These are phyloP conservation scores for Cairina moschata DNA, from an alignment of 2,113 vertebrate genomes.

Conservation along the genomic window DNA sequence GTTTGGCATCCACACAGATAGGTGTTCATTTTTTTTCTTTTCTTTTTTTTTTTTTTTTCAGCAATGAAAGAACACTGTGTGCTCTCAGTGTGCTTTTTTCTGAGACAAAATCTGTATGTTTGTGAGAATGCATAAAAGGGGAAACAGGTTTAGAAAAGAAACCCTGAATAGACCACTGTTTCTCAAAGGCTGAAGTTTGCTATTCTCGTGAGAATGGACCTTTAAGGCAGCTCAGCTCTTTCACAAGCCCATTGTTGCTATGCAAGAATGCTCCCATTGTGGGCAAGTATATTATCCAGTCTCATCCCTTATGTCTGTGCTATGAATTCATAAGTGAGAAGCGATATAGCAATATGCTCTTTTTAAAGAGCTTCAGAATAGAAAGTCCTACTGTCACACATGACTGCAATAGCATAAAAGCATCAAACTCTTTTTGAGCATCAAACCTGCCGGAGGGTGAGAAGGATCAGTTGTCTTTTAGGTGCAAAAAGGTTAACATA, in stretches of 20 bases:
- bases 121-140: background rate
- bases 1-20: background rate
- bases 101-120: background rate
- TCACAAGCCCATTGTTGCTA: background rate
- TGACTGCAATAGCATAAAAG: background rate
- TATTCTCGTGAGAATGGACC: background rate
- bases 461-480: background rate
- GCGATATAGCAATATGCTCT: background rate
- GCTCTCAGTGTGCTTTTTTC: background rate
- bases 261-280: background rate
- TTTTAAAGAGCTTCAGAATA: background rate
- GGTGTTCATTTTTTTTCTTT: background rate
- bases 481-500: background rate
- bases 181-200: background rate
- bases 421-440: background rate
- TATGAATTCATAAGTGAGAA: conserved; percentile 23
- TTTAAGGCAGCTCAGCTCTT: background rate
- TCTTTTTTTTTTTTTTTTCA: background rate
- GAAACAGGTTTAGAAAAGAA: background rate
- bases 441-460: background rate
- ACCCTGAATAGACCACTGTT: background rate
- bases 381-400: background rate
- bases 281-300: background rate
- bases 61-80: background rate
- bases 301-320: background rate